These are phyloP conservation scores for Chamaetylas fuelleborni DNA, from an alignment of 2,113 vertebrate species.

Conservation along the genomic window DNA sequence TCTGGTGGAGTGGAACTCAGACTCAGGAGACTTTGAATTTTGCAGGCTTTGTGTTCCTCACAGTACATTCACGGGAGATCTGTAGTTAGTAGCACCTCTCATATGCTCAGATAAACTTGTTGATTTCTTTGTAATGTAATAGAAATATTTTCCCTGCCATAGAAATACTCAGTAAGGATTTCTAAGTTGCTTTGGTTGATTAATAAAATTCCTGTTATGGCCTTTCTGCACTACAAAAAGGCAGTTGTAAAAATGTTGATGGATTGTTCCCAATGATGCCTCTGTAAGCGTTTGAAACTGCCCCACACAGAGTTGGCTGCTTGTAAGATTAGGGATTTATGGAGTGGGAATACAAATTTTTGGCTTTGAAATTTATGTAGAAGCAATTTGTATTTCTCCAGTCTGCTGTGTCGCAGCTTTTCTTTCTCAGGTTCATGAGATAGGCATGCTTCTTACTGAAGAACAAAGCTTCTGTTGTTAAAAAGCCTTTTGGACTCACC, in stretches of 20 bases:
- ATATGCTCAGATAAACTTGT: not conserved
- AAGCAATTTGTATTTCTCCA: slow-evolving; percentile 22
- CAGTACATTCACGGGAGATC: not conserved
- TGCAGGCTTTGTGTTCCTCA: not conserved
- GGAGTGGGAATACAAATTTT: not conserved
- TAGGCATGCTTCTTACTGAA: not conserved
- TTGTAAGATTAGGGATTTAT: not conserved
- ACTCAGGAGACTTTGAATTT: not conserved
- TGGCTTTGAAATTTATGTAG: slow-evolving; percentile 57
- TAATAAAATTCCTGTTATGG: not conserved
- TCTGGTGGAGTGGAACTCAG: not conserved
- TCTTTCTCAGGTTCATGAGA: slow-evolving; percentile 49
- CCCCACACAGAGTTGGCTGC: not conserved
- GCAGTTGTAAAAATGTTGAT: slow-evolving; percentile 35
- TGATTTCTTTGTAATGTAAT: not conserved
- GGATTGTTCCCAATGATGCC: not conserved
- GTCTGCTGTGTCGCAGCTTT: slow-evolving; percentile 53
- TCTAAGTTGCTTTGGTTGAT: not conserved
- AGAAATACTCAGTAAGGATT: not conserved
- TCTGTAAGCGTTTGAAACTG: slow-evolving; percentile 33
- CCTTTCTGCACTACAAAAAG: not conserved
- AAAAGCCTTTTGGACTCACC: slow-evolving; percentile 6
- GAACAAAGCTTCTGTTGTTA: slow-evolving; percentile 40
- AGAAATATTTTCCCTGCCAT: not conserved
- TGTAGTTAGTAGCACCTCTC: not conserved